Evolutionary conservation across 2,113 vertebrate species (phyloP).

Genomic region (Elephantulus edwardii): DNA sequence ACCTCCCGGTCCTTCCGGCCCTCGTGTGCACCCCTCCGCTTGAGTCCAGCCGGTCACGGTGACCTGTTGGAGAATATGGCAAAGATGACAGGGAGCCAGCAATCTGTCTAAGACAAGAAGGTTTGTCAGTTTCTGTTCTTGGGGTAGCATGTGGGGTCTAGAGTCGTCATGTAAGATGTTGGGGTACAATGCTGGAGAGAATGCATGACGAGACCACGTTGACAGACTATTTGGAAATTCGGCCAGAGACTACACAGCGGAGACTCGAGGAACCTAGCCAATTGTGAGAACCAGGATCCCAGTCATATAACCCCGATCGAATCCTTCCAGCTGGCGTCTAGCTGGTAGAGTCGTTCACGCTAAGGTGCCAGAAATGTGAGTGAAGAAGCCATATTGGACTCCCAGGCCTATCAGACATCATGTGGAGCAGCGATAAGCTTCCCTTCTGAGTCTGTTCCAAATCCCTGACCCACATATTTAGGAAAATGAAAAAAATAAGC

Average conservation of each 20-base stretch:
- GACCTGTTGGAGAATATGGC: not conserved
- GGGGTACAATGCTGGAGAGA: not conserved
- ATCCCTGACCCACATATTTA: not conserved
- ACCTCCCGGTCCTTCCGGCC: too few species aligned
- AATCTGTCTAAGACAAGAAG: not conserved
- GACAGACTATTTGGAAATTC: not conserved
- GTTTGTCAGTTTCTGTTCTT: not conserved
- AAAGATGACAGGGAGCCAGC: not conserved
- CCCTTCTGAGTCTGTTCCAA: not conserved
- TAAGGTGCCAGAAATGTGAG: not conserved
- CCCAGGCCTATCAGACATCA: not conserved
- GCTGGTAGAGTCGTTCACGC: not conserved
- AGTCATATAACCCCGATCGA: not conserved
- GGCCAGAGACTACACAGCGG: not conserved
- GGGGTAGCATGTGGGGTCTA: not conserved
- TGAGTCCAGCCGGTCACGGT: not conserved
- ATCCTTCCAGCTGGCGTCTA: not conserved
- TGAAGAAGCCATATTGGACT: not conserved
- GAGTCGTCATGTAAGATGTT: not conserved
- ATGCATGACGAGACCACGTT: not conserved
- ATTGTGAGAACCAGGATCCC: not conserved
- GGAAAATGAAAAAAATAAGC: not conserved
- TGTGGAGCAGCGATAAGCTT: not conserved
- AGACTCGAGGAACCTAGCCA: not conserved
- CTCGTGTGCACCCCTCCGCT: not conserved